Evolutionary conservation across 2,888 invertebrate genomes (phyloP).

Genomic region (Rosalia funebris): DNA sequence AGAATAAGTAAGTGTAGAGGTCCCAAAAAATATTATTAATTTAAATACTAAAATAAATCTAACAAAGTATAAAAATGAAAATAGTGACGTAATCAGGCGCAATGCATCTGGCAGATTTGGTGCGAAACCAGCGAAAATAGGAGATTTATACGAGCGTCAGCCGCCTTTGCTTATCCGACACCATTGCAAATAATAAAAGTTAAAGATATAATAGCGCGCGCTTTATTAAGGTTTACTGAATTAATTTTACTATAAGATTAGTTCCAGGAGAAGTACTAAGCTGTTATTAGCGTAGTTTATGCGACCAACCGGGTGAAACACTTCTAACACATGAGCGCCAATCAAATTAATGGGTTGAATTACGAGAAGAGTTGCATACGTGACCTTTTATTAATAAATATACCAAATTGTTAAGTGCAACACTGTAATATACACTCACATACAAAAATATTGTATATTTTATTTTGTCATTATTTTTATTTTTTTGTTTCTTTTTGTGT

Average conservation of each 20-base stretch:
- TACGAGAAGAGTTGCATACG: not conserved
- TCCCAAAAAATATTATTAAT: no score
- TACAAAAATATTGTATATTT: no score
- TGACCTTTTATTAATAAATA: no score
- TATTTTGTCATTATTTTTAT: no score
- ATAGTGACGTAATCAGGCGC: no score
- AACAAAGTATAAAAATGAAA: no score
- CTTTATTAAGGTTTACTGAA: not conserved
- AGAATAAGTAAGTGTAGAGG: no score
- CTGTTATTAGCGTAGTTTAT: not conserved
- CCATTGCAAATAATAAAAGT: conserved; percentile 1
- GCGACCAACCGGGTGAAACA: not conserved
- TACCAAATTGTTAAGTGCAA: no score
- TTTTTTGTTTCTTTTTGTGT: no score
- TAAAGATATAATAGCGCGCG: not conserved
- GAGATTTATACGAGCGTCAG: not conserved
- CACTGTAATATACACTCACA: no score
- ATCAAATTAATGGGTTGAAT: not conserved
- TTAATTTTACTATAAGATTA: not conserved
- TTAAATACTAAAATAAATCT: no score
- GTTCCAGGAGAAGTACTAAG: not conserved
- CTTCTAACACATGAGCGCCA: not conserved
- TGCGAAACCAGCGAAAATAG: conserved; percentile 17
- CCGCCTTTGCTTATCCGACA: conserved; percentile 5
- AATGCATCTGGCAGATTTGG: no score